These are phyloP conservation scores for Malacoraja senta DNA, from an alignment of 2,797 vertebrate genomes.

Conservation along the genomic window DNA sequence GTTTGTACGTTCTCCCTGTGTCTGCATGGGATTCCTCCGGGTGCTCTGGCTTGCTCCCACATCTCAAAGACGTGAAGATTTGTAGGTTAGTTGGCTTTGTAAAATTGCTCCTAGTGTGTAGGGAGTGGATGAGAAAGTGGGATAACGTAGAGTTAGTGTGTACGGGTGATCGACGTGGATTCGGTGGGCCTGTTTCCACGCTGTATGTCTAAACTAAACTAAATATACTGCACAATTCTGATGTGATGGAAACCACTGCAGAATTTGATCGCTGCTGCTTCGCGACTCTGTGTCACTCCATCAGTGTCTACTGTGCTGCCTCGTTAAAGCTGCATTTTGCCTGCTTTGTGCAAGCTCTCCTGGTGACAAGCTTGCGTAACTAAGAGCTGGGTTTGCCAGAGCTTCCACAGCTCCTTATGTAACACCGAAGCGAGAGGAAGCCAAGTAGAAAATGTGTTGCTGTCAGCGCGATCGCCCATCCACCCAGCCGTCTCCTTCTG, in stretches of 20 bases:
- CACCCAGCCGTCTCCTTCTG: background rate
- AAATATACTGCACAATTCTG: background rate
- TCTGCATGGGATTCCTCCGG: no score
- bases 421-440: background rate
- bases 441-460: background rate
- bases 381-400: background rate
- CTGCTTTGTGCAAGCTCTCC: background rate
- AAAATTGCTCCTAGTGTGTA: no score
- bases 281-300: background rate
- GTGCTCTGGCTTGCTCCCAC: no score
- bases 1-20: no score
- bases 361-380: background rate
- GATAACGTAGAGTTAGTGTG: no score
- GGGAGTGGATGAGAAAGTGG: no score
- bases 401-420: background rate
- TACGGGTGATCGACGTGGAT: no score
- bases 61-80: no score
- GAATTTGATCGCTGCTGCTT: background rate
- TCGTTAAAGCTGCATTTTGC: background rate
- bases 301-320: background rate
- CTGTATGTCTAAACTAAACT: no score
- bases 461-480: background rate
- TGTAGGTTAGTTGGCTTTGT: no score
- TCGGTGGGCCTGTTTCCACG: no score
- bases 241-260: background rate